Evolutionary conservation across 2,888 invertebrate genomes (phyloP).

Genomic region (Amphipyra berbera): DNA sequence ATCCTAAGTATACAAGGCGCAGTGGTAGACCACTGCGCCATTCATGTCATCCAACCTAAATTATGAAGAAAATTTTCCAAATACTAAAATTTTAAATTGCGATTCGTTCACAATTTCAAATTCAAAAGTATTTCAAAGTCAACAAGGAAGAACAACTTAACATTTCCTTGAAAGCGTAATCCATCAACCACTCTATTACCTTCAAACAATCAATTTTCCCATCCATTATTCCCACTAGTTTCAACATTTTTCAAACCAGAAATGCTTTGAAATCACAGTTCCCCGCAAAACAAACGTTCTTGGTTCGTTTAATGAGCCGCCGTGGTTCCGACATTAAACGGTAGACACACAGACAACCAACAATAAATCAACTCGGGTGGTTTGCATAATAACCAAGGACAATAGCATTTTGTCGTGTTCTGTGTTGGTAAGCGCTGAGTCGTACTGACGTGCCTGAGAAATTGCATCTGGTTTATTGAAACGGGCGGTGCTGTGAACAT

Average conservation of each 20-base stretch:
- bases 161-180: not conserved
- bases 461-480: conserved; percentile 33
- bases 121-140: too few species aligned
- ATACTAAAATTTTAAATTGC: too few species aligned
- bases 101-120: too few species aligned
- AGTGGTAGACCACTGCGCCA: too few species aligned
- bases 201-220: not conserved
- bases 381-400: conserved; percentile 50
- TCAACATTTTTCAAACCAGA: conserved; percentile 6
- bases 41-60: too few species aligned
- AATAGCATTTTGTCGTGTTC: conserved; percentile 38
- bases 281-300: conserved; percentile 34
- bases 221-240: not conserved
- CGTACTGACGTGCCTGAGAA: conserved; percentile 14
- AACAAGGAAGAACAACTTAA: not conserved
- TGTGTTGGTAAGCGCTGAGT: conserved; percentile 32
- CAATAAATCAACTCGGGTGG: conserved; percentile 48
- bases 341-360: conserved; percentile 31
- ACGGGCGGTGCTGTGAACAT: not conserved
- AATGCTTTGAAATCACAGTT: conserved; percentile 11
- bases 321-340: conserved; percentile 42
- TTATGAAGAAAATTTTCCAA: too few species aligned
- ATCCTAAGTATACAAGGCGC: too few species aligned
- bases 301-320: conserved; percentile 38
- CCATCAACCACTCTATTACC: not conserved